Percentiles rank a stretch among this genome's conserved stretches.
Evolutionary conservation across 2,113 vertebrate species (phyloP).

Genomic region (Phrynosoma blainvillii): DNA sequence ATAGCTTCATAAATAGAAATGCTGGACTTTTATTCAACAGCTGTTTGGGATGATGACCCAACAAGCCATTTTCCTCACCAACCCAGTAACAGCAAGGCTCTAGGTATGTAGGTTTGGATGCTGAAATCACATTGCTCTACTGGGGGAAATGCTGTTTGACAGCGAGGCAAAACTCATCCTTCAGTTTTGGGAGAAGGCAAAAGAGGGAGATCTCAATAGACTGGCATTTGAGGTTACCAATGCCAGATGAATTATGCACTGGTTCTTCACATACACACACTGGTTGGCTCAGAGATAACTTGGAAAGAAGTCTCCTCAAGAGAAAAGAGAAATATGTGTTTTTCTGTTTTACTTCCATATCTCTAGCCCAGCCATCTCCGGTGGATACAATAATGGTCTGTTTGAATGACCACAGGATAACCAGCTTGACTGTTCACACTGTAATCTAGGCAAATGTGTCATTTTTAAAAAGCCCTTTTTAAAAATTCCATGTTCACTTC

Average conservation of each 20-base stretch:
- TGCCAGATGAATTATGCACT: background rate
- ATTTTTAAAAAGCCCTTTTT: background rate
- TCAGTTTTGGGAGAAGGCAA: too few relatives aligned
- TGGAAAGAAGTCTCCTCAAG: background rate
- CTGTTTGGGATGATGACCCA: background rate
- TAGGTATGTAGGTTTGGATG: background rate
- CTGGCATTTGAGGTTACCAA: background rate
- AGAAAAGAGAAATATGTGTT: background rate
- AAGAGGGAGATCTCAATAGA: background rate
- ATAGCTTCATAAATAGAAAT: background rate
- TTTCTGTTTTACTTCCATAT: too few relatives aligned
- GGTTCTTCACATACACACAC: background rate
- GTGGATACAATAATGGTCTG: background rate
- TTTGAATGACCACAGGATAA: background rate
- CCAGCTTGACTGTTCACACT: background rate
- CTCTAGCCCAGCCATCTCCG: too few relatives aligned
- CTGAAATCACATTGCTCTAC: background rate
- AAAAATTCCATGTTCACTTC: background rate
- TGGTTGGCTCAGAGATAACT: background rate
- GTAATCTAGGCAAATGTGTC: background rate
- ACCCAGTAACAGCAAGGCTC: background rate
- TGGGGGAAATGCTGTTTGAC: background rate
- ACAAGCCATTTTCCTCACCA: background rate
- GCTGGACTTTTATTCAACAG: background rate
- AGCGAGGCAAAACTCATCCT: background rate